Percentiles rank a stretch among this genome's conserved stretches.
Evolutionary conservation across 2,797 vertebrate genomes (phyloP).

Genomic region (Typhlichthys eigenmanni): DNA sequence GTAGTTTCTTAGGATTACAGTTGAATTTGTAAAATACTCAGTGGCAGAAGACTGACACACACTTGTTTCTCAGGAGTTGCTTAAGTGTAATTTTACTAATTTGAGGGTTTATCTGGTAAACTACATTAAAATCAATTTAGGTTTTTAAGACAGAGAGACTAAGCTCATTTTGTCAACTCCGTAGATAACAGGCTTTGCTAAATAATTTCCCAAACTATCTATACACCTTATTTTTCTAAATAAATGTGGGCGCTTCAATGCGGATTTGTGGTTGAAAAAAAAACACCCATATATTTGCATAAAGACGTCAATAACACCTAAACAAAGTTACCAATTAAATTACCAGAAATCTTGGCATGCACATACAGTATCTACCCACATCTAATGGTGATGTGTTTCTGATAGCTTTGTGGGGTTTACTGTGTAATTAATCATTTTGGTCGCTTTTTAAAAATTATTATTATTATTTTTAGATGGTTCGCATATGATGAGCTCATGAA

Average conservation of each 20-base stretch:
- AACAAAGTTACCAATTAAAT: too few relatives aligned
- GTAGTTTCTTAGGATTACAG: too few relatives aligned
- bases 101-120: background rate
- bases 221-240: too few relatives aligned
- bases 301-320: too few relatives aligned
- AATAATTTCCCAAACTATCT: too few relatives aligned
- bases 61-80: background rate
- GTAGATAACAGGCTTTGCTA: background rate
- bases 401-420: background rate
- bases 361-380: too few relatives aligned
- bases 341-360: too few relatives aligned
- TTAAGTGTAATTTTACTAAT: too few relatives aligned
- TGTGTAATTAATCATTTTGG: background rate
- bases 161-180: background rate
- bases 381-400: constrained; percentile 13
- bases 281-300: too few relatives aligned
- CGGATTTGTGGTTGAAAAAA: too few relatives aligned
- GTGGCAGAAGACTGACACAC: background rate
- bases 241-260: too few relatives aligned
- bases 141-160: background rate
- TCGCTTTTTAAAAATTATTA: constrained; percentile 14
- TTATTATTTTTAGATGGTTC: constrained; percentile 10
- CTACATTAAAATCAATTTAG: background rate
- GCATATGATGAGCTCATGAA: constrained; percentile 1
- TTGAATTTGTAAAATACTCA: too few relatives aligned